Percentiles rank a stretch among this genome's conserved stretches.
phyloP scores from a whole-genome alignment of 2,888 invertebrate species.

The Morinoia aosen region DNA sequence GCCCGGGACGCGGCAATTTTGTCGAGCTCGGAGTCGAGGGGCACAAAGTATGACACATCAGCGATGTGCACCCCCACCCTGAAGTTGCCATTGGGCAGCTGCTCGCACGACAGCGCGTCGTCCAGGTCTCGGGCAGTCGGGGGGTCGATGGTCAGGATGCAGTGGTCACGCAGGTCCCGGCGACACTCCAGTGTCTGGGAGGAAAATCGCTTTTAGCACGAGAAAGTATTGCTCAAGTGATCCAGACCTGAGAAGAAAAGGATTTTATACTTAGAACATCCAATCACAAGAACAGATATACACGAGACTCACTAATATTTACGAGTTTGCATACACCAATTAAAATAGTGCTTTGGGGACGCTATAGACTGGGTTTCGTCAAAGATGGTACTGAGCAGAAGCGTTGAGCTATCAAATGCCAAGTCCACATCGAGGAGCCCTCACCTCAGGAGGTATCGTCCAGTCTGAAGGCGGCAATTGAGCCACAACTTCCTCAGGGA shows the following conservation, averaged over 20 bases:
- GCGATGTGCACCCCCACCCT: constrained; percentile 95
- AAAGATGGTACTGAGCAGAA: too few species aligned
- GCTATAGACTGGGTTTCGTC: too few species aligned
- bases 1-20: constrained; percentile 83
- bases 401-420: too few species aligned
- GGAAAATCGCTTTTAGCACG: neutral
- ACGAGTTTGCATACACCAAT: too few species aligned
- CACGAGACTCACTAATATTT: neutral
- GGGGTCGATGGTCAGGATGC: constrained; percentile 96
- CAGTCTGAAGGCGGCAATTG: constrained; percentile 73
- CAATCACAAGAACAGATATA: constrained; percentile 69
- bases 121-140: constrained; percentile 92
- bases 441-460: constrained; percentile 70
- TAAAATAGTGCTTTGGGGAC: too few species aligned
- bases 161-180: constrained; percentile 73
- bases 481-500: constrained; percentile 78
- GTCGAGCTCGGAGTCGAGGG: constrained; percentile 82
- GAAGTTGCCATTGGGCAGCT: constrained; percentile 77
- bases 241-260: constrained; percentile 75
- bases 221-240: constrained; percentile 72
- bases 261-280: constrained; percentile 66
- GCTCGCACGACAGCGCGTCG: constrained; percentile 89
- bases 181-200: constrained; percentile 66
- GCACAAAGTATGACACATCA: constrained; percentile 88
- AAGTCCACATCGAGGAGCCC: neutral